Percentiles rank a stretch among this genome's conserved stretches.
Evolutionary conservation across 2,888 invertebrate species (phyloP).

Genomic region (Polyommatus iphigenia): DNA sequence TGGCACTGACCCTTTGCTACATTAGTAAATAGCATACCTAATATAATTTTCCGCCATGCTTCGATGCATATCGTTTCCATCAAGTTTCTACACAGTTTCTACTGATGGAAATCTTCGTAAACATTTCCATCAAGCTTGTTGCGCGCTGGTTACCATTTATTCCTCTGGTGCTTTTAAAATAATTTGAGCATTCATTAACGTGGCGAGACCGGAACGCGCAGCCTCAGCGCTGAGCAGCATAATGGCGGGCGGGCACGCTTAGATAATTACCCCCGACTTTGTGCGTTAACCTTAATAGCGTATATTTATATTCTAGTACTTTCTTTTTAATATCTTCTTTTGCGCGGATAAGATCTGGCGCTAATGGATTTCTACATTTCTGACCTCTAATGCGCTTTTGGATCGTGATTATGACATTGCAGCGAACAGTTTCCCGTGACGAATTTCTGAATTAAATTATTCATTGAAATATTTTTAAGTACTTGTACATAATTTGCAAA

Average conservation of each 20-base stretch:
- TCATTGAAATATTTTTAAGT: background rate
- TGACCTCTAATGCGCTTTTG: background rate
- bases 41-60: background rate
- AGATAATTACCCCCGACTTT: constrained; percentile 32
- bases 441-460: background rate
- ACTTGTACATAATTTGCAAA: background rate
- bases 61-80: background rate
- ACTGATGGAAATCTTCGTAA: background rate
- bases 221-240: constrained; percentile 34
- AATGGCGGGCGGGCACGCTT: constrained; percentile 34
- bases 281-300: constrained; percentile 33
- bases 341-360: constrained; percentile 27
- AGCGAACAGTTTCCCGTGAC: background rate
- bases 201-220: constrained; percentile 37
- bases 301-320: constrained; percentile 30
- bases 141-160: constrained; percentile 23
- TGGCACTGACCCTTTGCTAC: too few relatives aligned
- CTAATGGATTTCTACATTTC: background rate
- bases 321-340: constrained; percentile 32
- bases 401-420: background rate
- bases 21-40: too few relatives aligned
- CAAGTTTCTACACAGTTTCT: background rate
- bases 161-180: constrained; percentile 37
- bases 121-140: background rate
- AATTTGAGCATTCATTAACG: constrained; percentile 45